phyloP scores from a whole-genome alignment of 1,140 invertebrate species.

The Pseudomyrmex cubaensis region DNA sequence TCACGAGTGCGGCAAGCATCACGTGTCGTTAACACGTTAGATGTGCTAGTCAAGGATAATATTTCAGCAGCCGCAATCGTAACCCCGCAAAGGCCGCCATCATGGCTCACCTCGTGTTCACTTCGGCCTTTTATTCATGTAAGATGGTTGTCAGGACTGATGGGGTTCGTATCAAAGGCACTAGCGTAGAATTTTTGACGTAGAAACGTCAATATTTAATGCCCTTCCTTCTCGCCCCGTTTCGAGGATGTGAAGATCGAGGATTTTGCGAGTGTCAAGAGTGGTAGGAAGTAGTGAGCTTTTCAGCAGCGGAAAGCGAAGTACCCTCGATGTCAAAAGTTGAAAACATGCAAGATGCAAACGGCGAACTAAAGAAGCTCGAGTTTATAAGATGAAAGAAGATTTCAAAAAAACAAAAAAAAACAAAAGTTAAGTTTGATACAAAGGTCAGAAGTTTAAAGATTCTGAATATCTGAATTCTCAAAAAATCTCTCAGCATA shows the following conservation, averaged over 20 bases:
- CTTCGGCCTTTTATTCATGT: background rate
- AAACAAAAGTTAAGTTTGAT: background rate
- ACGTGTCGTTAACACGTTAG: conserved; percentile 9
- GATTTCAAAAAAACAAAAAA: background rate
- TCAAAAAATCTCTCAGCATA: too few species aligned
- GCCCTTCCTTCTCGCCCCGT: conserved; percentile 11
- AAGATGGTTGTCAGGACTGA: conserved; percentile 24
- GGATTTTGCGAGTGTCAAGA: conserved; percentile 46
- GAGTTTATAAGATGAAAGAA: conserved; percentile 12
- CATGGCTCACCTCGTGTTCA: background rate
- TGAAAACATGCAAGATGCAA: conserved; percentile 27
- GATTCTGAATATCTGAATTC: too few species aligned
- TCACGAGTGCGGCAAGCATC: background rate
- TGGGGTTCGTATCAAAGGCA: conserved; percentile 38
- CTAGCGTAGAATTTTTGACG: conserved; percentile 41
- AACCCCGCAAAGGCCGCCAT: background rate
- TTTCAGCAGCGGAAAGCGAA: conserved; percentile 15
- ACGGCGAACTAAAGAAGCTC: conserved; percentile 16
- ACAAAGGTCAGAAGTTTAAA: conserved; percentile 14
- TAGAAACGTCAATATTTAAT: conserved; percentile 54
- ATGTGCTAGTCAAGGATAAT: conserved; percentile 11
- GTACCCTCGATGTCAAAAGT: conserved; percentile 31
- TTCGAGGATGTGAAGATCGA: conserved; percentile 12
- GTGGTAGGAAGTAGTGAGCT: conserved; percentile 18
- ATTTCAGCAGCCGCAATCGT: conserved; percentile 31